Evolutionary conservation across 2,797 vertebrate species (phyloP).

Genomic region (Chaetophractus vellerosus): DNA sequence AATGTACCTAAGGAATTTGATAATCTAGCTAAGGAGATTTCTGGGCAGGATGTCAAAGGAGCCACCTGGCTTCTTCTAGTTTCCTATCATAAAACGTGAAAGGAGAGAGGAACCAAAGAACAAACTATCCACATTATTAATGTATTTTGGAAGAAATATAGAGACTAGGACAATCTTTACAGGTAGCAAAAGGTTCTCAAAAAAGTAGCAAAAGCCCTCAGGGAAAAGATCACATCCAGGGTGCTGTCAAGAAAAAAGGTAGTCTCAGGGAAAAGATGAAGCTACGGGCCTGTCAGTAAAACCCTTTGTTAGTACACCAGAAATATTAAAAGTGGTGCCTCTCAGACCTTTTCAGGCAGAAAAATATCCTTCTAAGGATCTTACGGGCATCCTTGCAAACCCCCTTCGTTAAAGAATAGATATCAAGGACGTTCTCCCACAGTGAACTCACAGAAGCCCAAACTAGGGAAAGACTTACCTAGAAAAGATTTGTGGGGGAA

Average conservation of each 20-base stretch:
- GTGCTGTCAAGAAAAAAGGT: not conserved
- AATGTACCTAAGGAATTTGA: not conserved
- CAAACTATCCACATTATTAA: not conserved
- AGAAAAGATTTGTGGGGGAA: not conserved
- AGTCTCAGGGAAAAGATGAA: not conserved
- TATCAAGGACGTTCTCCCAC: not conserved
- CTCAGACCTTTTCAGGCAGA: not conserved
- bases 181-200: not conserved
- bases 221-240: not conserved
- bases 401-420: not conserved
- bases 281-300: no score
- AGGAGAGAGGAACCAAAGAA: not conserved
- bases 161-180: not conserved
- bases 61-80: not conserved
- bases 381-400: not conserved
- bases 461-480: not conserved
- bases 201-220: not conserved
- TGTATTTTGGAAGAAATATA: not conserved
- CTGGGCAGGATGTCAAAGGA: not conserved
- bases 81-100: not conserved
- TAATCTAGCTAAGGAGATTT: not conserved
- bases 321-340: no score
- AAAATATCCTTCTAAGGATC: not conserved
- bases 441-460: not conserved
- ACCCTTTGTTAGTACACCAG: no score